Percentiles rank a stretch among this genome's conserved stretches.
Conservation (phyloP, 2,797 vertebrate species). For the Tokudaia muenninki region DNA sequence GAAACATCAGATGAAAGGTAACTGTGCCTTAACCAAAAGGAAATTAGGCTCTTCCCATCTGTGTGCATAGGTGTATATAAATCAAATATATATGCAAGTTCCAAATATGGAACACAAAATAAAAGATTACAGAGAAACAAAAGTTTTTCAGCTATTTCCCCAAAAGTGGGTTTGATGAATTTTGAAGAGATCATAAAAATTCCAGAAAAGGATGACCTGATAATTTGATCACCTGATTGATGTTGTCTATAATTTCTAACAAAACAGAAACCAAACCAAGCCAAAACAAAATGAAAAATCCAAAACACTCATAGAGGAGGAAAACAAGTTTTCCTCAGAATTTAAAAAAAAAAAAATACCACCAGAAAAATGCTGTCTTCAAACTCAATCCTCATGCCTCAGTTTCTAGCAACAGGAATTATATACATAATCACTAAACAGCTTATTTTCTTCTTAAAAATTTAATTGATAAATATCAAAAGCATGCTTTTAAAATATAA, state of each 20-base stretch:
- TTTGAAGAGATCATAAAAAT: conserved; percentile 1
- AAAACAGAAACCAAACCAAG: neutral
- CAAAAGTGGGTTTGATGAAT: conserved; percentile 10
- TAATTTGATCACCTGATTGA: neutral
- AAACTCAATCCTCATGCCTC: neutral
- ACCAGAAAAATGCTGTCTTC: neutral
- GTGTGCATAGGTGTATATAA: neutral
- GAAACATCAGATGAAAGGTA: conserved; percentile 11
- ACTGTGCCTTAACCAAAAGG: conserved; percentile 14
- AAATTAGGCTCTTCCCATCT: neutral
- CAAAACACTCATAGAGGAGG: neutral
- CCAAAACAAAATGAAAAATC: neutral
- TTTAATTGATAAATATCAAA: neutral
- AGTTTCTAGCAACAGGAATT: neutral
- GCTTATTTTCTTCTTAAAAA: neutral
- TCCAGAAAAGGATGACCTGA: neutral
- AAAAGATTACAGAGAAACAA: neutral
- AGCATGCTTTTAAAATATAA: neutral
- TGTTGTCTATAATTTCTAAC: neutral
- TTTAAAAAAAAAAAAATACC: neutral
- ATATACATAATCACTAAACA: neutral
- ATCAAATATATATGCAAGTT: conserved; percentile 6
- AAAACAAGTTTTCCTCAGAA: neutral
- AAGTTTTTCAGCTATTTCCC: neutral
- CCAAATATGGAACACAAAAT: neutral